A percentile compares a stretch with the other conserved stretches of the same genome.
Evolutionary conservation across 2,888 invertebrate genomes (phyloP).

Genomic region (Tupiocoris notatus): DNA sequence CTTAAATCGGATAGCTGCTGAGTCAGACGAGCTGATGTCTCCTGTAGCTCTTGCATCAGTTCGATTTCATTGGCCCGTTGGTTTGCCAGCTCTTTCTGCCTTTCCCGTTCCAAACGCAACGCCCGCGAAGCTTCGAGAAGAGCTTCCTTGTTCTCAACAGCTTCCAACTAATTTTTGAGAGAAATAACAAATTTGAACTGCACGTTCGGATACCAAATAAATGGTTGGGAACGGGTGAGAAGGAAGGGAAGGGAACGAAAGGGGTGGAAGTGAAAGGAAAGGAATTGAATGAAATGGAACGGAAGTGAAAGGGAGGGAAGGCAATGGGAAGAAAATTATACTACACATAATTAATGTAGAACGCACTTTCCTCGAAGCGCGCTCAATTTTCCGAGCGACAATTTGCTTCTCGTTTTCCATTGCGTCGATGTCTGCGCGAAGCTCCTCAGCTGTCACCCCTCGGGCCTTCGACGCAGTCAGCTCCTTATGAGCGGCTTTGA

Average conservation of each 20-base stretch:
- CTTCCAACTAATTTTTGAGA: constrained; percentile 65
- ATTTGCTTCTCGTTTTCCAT: constrained; percentile 86
- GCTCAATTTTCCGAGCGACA: constrained; percentile 63
- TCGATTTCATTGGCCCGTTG: constrained; percentile 62
- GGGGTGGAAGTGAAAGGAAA: no score
- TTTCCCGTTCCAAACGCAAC: constrained; percentile 61
- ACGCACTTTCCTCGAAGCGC: constrained; percentile 58
- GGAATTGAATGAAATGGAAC: no score
- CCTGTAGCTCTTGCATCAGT: constrained; percentile 57
- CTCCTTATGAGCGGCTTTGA: constrained; percentile 74
- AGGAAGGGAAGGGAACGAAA: no score
- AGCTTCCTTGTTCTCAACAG: constrained; percentile 65
- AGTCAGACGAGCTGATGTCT: constrained; percentile 63
- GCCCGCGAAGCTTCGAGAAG: constrained; percentile 59
- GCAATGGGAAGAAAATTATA: no score
- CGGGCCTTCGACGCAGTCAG: constrained; percentile 62
- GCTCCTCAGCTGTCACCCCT: constrained; percentile 70
- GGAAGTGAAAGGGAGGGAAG: no score
- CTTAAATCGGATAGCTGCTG: constrained; percentile 65
- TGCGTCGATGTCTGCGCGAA: constrained; percentile 78
- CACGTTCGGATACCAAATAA: no score
- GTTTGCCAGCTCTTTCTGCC: constrained; percentile 59
- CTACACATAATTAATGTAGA: no score
- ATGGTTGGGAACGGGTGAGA: no score
- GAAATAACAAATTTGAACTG: constrained; percentile 32